Base-by-base conservation (phyloP, 2,797 vertebrate genomes). In the Eurystomus glaucurus region DNA sequence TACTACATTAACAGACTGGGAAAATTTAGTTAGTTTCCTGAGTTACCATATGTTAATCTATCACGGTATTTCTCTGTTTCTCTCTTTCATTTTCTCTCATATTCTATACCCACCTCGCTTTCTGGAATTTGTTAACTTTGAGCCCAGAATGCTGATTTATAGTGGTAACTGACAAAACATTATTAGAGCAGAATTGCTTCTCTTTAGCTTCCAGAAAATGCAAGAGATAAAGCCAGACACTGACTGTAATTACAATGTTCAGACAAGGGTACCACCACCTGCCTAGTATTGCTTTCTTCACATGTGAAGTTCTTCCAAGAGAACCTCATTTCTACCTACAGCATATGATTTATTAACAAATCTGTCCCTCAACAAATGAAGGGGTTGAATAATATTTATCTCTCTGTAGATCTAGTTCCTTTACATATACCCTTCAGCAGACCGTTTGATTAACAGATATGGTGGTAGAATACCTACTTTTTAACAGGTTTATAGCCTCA, bases 401-500 rank as follows among this genome's bases (percentile, higher is more conserved):
- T 20, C 31, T 68, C 8, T 43, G 14, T 43, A 45, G 28, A 22
- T 50, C 15, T 57, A 22, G 15, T 57, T 77, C 39, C 8, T 18
- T 83, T 58, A 33, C 29, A n/a, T 22, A 23, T 11, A 25, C 28
- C 1, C 1, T 48, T 79, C 45, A 64, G 18, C 0, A 54, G 19
- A 22, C 51, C 14, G 29, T 52, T 72, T 82, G 37, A 45, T 10
- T 33, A 82, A 46, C 45, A 37, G 19, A 33, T 10, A 12, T 12
- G 50, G 26, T 33, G 46, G 12, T 51, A 54, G 31, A 85, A 71
- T 10, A 22, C 17, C 28, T 0, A 1, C 29, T 75, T 88, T 89
- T n/a, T 81, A 87, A 91, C 66, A 79, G 85, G 54, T 91, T 95
- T 91, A 84, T 50, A 68, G 57, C 41, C 65, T 66, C 66, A 76